These are phyloP conservation scores for Zoanthus gigantus DNA, from an alignment of 92 coral and sea anemone species.

Conservation along the genomic window DNA sequence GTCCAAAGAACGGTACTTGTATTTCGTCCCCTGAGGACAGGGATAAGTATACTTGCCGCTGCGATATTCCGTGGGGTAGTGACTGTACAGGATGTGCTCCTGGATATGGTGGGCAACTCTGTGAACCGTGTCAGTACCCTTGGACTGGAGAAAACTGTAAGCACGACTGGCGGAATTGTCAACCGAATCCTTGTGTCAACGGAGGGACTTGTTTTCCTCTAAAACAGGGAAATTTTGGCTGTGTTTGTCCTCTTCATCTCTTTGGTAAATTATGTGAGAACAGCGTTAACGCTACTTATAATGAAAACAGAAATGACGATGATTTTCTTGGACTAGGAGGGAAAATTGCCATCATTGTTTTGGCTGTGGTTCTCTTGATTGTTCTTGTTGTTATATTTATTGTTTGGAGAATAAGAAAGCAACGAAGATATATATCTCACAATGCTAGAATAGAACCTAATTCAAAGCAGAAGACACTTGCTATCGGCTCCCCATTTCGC, in stretches of 20 bases:
- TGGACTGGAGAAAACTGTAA: slow-evolving; percentile 81
- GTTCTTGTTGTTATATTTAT: slow-evolving; percentile 44
- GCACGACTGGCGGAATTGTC: slow-evolving; percentile 74
- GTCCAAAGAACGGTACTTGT: slow-evolving; percentile 77
- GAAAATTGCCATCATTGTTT: slow-evolving; percentile 58
- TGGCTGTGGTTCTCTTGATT: slow-evolving; percentile 46
- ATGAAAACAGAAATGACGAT: slow-evolving; percentile 9
- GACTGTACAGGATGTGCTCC: slow-evolving; percentile 79
- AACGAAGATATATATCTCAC: slow-evolving; percentile 62
- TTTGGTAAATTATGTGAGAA: slow-evolving; percentile 59
- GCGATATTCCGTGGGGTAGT: slow-evolving; percentile 77
- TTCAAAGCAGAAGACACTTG: slow-evolving; percentile 45
- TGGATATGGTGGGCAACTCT: slow-evolving; percentile 71
- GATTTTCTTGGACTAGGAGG: slow-evolving; percentile 51
- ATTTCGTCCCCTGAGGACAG: slow-evolving; percentile 68
- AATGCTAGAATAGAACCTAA: slow-evolving; percentile 67
- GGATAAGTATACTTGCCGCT: slow-evolving; percentile 67
- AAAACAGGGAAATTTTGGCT: slow-evolving; percentile 59
- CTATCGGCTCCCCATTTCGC: slow-evolving; percentile 69
- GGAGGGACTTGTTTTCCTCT: slow-evolving; percentile 81
- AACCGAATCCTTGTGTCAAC: slow-evolving; percentile 66
- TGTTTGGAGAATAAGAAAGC: slow-evolving; percentile 58
- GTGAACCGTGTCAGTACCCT: slow-evolving; percentile 73
- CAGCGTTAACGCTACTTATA: background rate
- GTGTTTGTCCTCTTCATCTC: slow-evolving; percentile 64